These are phyloP conservation scores for Drosophila obscura DNA, from an alignment of 1,140 invertebrate genomes.

Conservation along the genomic window DNA sequence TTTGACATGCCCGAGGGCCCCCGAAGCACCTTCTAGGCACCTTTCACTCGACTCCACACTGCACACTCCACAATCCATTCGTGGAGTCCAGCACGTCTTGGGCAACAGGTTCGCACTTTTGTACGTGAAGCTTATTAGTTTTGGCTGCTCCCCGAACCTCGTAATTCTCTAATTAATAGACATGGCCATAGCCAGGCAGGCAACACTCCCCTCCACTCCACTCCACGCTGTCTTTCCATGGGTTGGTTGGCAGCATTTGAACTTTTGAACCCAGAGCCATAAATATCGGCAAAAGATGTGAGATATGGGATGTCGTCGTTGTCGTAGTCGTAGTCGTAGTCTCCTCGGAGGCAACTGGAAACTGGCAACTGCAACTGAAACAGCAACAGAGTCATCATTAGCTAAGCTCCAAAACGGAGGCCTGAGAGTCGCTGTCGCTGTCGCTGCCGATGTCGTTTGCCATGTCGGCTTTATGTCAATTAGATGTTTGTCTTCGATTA, in stretches of 20 bases:
- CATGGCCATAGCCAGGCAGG: conserved; percentile 59
- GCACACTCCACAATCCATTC: no score
- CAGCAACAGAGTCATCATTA: conserved; percentile 57
- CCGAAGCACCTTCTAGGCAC: conserved; percentile 40
- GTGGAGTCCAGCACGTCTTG: no score
- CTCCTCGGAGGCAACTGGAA: conserved; percentile 4
- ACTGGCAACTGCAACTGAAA: not conserved
- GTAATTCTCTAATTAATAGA: conserved; percentile 75
- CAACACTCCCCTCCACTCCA: conserved; percentile 7
- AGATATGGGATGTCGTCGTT: conserved; percentile 57
- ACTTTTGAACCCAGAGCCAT: conserved; percentile 70
- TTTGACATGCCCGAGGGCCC: conserved; percentile 41
- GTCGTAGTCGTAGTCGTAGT: conserved; percentile 15
- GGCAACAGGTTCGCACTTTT: conserved; percentile 26
- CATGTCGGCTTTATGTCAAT: conserved; percentile 80
- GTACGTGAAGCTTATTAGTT: conserved; percentile 38
- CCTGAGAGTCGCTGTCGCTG: conserved; percentile 14
- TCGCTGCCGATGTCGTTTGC: conserved; percentile 55
- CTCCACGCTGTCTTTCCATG: conserved; percentile 3
- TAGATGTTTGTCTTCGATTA: conserved; percentile 80
- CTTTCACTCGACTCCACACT: conserved; percentile 29
- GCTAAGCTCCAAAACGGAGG: conserved; percentile 38
- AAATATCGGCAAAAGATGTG: conserved; percentile 74
- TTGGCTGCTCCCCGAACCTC: conserved; percentile 6
- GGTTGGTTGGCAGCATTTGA: conserved; percentile 49